Percentiles rank a stretch among this genome's conserved stretches.
Evolutionary conservation across 1,140 invertebrate species (phyloP).

Genomic region (Pararge aegeria): DNA sequence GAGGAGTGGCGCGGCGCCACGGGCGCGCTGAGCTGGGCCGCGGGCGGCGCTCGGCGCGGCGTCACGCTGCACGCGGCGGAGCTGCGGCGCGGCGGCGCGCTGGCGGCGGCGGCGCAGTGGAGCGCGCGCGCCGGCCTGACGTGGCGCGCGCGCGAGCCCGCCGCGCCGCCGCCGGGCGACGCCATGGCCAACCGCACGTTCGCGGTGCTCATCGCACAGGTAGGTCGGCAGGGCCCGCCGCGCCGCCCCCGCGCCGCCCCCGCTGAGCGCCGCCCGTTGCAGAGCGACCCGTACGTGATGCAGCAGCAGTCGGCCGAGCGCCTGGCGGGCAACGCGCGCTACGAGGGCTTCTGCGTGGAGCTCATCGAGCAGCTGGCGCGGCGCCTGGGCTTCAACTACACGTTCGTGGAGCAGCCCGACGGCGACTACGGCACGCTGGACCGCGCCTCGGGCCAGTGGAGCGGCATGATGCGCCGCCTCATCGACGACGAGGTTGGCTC

Average conservation of each 20-base stretch:
- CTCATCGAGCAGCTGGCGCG: constrained; percentile 87
- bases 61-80: constrained; percentile 47
- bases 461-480: constrained; percentile 93
- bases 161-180: constrained; percentile 37
- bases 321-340: constrained; percentile 89
- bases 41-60: constrained; percentile 43
- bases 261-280: constrained; percentile 16
- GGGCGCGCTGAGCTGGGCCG: constrained; percentile 46
- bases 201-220: constrained; percentile 57
- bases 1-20: constrained; percentile 39
- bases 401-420: constrained; percentile 88
- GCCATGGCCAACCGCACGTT: constrained; percentile 66
- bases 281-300: constrained; percentile 93
- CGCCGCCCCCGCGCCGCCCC: background rate
- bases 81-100: constrained; percentile 49
- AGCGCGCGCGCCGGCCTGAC: constrained; percentile 38
- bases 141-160: constrained; percentile 33
- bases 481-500: constrained; percentile 83
- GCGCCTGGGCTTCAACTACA: constrained; percentile 93
- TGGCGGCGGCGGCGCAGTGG: constrained; percentile 40
- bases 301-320: constrained; percentile 84
- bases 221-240: too few relatives aligned
- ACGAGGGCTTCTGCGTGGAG: constrained; percentile 88
- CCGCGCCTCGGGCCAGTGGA: constrained; percentile 86
- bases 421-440: constrained; percentile 86